Evolutionary conservation across 2,797 vertebrate species (phyloP), one percentile per base, ranked within the genome.

Genomic region (Manis pentadactyla): DNA sequence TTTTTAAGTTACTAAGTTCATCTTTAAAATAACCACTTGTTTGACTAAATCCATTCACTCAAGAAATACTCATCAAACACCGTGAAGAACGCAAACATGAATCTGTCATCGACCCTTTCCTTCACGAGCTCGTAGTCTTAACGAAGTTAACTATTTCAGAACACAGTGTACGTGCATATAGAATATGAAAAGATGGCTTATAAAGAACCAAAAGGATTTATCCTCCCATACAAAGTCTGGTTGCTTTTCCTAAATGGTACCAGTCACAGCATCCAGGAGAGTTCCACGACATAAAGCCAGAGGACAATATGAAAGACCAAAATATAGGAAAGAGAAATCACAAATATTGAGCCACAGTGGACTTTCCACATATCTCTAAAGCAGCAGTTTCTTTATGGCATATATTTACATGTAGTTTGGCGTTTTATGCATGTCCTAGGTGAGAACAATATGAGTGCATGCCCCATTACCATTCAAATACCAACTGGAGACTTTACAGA

Each of bases 381-480:
- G 87, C 0, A 93, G 18, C 39, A 42, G 29, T 63, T 78, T 81
- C 84, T 77, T 64, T 46, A 34, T 17, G 2, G 57, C 63, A 29
- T 18, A 23, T 42, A 83, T 90, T 83, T 90, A 42, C 46, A 79
- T 6, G 31, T 19, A 29, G 29, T 90, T 92, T 71, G n/a, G 18
- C 21, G 69, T 90, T 96, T 79, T 85, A 51, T 66, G 25, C 46
- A 37, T 49, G 63, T 75, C 85, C 68, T 53, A 66, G 49, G 55
- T 66, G 95, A 93, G 87, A 96, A 88, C 57, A 91, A 39, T 46
- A 29, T 9, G 34, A 93, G 13, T 31, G 23, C 37, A 84, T 46
- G 42, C 37, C 31, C 96, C 79, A 90, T 93, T 94, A 87, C 82
- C 87, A 96, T 37, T 95, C 61, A 86, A 94, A 96, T 82, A 88